Conservation (phyloP, 2,888 invertebrate species). For the Luperina testacea region DNA sequence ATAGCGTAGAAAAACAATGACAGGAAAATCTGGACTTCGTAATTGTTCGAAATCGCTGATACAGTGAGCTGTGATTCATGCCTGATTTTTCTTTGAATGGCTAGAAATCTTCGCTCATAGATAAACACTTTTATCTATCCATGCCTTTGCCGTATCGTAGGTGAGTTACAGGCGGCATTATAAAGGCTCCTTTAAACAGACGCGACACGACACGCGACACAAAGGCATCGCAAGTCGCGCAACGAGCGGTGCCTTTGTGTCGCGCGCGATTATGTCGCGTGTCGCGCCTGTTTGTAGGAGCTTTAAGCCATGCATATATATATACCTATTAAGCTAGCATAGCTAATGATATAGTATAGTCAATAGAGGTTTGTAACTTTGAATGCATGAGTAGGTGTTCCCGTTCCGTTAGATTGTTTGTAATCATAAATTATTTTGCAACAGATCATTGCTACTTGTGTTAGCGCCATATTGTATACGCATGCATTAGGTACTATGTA, state of each 20-base stretch:
- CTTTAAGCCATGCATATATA: neutral
- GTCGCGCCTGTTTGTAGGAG: too few relatives aligned
- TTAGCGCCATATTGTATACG: constrained; percentile 36
- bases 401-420: constrained; percentile 27
- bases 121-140: too few relatives aligned
- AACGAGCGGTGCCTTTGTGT: too few relatives aligned
- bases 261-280: too few relatives aligned
- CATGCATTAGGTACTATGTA: constrained; percentile 32
- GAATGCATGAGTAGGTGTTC: constrained; percentile 27
- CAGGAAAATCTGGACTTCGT: neutral
- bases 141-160: neutral
- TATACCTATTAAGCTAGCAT: neutral
- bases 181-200: too few relatives aligned
- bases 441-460: constrained; percentile 48
- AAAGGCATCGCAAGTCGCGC: too few relatives aligned
- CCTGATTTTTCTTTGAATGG: neutral
- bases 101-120: neutral
- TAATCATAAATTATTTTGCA: constrained; percentile 59
- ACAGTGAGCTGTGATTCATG: neutral
- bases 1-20: neutral
- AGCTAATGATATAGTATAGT: constrained; percentile 3
- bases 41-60: neutral
- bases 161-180: neutral
- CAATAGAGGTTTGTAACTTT: constrained; percentile 10
- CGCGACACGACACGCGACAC: too few relatives aligned